A percentile compares a stretch with the other conserved stretches of the same genome.
Conservation (phyloP, 2,888 invertebrate species). For the Drosophila atroscutellata region DNA sequence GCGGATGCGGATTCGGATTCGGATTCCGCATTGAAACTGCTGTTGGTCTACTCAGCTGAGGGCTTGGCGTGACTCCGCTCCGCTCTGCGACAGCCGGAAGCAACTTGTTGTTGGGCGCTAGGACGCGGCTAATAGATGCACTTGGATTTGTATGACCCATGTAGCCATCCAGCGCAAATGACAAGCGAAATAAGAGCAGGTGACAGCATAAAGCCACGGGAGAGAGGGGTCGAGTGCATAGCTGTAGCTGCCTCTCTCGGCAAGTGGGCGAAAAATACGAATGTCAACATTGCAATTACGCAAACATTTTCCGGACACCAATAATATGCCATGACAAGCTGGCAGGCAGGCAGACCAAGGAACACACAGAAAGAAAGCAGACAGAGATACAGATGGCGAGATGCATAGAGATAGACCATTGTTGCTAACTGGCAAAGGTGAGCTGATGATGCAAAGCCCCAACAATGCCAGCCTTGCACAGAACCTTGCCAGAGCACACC, state of each 20-base stretch:
- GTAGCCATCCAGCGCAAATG: slow-evolving; percentile 48
- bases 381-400: slow-evolving; percentile 8
- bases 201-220: slow-evolving; percentile 9
- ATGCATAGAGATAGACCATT: slow-evolving; percentile 54
- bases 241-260: slow-evolving; percentile 19
- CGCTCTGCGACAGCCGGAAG: slow-evolving; percentile 22
- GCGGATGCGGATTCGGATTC: slow-evolving; percentile 6
- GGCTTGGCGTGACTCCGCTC: background rate
- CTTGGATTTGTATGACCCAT: slow-evolving; percentile 56
- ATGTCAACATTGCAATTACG: slow-evolving; percentile 83
- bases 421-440: slow-evolving; percentile 67
- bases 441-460: slow-evolving; percentile 61
- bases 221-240: background rate
- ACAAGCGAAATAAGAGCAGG: slow-evolving; percentile 55
- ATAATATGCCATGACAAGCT: slow-evolving; percentile 79
- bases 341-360: slow-evolving; percentile 23
- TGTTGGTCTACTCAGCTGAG: background rate
- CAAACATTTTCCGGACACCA: slow-evolving; percentile 83
- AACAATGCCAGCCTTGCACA: slow-evolving; percentile 56
- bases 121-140: slow-evolving; percentile 67
- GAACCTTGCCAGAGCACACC: slow-evolving; percentile 29
- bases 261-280: slow-evolving; percentile 72
- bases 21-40: slow-evolving; percentile 15
- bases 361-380: slow-evolving; percentile 5
- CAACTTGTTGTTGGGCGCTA: slow-evolving; percentile 66